Percentiles rank a stretch among this genome's conserved stretches.
These are phyloP conservation scores for Lophura nycthemera DNA, from an alignment of 2,113 vertebrate species.

Conservation along the genomic window DNA sequence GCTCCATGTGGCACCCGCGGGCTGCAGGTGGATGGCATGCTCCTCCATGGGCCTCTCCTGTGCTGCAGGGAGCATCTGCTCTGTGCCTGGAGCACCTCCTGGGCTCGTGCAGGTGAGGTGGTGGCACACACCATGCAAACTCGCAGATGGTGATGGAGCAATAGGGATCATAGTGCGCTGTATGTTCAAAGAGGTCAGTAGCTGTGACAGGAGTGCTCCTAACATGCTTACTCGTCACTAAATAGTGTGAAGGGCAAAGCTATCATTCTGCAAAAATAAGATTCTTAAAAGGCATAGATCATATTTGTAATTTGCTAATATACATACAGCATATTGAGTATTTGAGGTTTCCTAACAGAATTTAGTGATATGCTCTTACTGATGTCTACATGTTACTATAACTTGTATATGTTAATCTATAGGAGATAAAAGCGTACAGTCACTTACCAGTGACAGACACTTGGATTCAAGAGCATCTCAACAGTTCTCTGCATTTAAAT, in stretches of 20 bases:
- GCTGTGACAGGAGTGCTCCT: not conserved
- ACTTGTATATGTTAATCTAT: not conserved
- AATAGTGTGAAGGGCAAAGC: not conserved
- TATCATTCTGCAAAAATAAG: not conserved
- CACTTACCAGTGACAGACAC: constrained; percentile 27
- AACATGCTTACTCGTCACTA: not conserved
- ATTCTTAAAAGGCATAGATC: not conserved
- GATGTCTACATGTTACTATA: not conserved
- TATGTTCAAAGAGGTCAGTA: not conserved
- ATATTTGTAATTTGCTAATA: not conserved
- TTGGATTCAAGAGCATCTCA: constrained; percentile 37
- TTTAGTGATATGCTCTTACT: not conserved
- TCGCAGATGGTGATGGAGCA: fast-evolving
- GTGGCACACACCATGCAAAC: not conserved
- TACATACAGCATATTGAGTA: not conserved
- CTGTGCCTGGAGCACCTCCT: not conserved
- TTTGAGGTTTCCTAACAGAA: not conserved
- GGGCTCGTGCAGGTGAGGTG: fast-evolving
- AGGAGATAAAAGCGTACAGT: not conserved
- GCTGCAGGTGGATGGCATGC: not conserved
- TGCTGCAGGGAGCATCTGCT: not conserved
- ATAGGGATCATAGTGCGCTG: not conserved
- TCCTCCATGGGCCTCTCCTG: not conserved
- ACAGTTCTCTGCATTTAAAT: constrained; percentile 21
- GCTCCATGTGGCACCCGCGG: not conserved